Evolutionary conservation across 2,113 vertebrate species (phyloP).

Genomic region (Glaucidium brasilianum): DNA sequence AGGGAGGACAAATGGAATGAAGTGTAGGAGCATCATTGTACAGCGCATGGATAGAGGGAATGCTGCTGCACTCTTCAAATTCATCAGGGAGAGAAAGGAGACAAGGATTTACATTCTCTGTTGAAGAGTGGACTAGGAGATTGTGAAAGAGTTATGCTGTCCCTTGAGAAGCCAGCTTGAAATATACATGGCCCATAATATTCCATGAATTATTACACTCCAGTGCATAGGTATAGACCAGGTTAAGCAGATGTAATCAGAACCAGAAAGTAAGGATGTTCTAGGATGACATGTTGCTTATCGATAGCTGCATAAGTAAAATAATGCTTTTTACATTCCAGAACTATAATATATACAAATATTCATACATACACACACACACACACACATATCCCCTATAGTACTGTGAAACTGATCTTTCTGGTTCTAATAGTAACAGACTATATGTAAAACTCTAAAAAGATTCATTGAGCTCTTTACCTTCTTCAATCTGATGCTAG

Average conservation of each 20-base stretch:
- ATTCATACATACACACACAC: not conserved
- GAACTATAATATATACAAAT: not conserved
- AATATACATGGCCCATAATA: conserved; percentile 9
- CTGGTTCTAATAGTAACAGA: not conserved
- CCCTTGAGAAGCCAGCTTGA: conserved; percentile 49
- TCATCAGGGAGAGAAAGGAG: not conserved
- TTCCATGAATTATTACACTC: conserved; percentile 48
- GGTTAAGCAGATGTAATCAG: conserved; percentile 63
- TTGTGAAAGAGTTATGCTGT: conserved; percentile 51
- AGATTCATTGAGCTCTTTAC: not conserved
- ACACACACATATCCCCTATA: not conserved
- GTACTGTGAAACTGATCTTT: not conserved
- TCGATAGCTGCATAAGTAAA: conserved; percentile 17
- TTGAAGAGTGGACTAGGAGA: conserved; percentile 12
- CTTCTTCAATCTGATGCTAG: not conserved
- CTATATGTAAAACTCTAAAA: not conserved
- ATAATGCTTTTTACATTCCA: not conserved
- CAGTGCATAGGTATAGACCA: conserved; percentile 22
- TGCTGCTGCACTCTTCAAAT: not conserved
- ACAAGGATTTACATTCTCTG: conserved; percentile 45
- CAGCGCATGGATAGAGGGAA: not conserved
- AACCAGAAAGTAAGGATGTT: conserved; percentile 52
- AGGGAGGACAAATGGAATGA: not conserved
- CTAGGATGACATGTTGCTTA: conserved; percentile 44
- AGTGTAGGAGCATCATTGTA: not conserved